Percentiles rank a stretch among this genome's conserved stretches.
These are phyloP conservation scores for Chalcosyrphus nemorum DNA, from an alignment of 2,888 invertebrate genomes.

Conservation along the genomic window DNA sequence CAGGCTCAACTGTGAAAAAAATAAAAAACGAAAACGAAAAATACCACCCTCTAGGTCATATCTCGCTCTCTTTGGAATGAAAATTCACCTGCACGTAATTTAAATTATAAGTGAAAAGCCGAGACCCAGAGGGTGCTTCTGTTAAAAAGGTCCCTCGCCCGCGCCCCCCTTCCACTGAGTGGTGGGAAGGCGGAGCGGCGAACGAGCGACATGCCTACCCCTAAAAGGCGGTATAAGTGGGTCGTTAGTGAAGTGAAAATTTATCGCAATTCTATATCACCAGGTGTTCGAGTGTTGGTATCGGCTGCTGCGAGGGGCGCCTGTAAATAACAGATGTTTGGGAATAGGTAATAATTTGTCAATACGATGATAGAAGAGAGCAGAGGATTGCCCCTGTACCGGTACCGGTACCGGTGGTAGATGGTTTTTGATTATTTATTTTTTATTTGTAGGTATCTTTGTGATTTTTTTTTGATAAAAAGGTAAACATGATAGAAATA, in stretches of 20 bases:
- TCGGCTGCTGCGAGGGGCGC: neutral
- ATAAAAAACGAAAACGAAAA: neutral
- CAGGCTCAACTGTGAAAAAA: constrained; percentile 48
- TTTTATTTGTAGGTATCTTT: neutral
- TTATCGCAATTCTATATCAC: constrained; percentile 63
- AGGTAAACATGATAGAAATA: no score
- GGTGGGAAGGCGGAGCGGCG: neutral
- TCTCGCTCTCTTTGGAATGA: constrained; percentile 7
- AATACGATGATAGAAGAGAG: constrained; percentile 18
- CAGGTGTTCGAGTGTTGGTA: constrained; percentile 39
- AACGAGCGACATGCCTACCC: neutral
- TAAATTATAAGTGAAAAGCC: constrained; percentile 71
- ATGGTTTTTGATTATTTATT: neutral
- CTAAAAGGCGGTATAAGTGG: constrained; percentile 47
- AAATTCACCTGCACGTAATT: constrained; percentile 69
- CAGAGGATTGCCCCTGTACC: no score
- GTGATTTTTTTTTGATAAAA: neutral
- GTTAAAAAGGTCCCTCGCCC: constrained; percentile 23
- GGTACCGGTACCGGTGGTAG: no score
- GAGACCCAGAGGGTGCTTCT: constrained; percentile 37
- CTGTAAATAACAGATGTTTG: constrained; percentile 65
- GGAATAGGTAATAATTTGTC: constrained; percentile 65
- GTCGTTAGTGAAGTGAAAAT: constrained; percentile 69
- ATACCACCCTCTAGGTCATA: neutral
- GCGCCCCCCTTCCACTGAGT: no score